Evolutionary conservation across 2,113 vertebrate species (phyloP).

Genomic region (Alaudala cheleensis): DNA sequence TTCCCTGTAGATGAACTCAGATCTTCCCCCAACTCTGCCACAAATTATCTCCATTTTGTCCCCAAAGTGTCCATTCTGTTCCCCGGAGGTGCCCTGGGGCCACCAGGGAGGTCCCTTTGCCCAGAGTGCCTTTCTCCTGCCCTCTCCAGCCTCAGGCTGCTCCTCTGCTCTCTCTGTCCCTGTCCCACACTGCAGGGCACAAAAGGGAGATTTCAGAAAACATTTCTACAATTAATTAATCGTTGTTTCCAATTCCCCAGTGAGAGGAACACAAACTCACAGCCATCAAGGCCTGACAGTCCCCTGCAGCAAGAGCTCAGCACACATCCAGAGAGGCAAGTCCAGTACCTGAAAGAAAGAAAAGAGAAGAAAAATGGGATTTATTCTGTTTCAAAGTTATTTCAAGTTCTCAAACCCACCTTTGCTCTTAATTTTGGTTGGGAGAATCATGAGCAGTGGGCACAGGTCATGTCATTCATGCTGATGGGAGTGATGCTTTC

Average conservation of each 20-base stretch:
- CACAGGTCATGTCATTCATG: neutral
- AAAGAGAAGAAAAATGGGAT: neutral
- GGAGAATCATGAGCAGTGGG: neutral
- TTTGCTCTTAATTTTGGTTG: neutral
- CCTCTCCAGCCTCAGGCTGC: neutral
- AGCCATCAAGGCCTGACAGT: neutral
- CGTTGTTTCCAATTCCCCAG: neutral
- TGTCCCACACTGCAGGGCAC: fast-evolving
- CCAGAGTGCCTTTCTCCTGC: neutral
- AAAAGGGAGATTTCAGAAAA: no score
- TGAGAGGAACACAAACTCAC: neutral
- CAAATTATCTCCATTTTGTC: no score
- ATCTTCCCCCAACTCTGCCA: neutral
- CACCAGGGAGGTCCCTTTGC: neutral
- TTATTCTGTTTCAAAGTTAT: neutral
- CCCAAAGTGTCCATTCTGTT: neutral
- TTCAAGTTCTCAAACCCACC: neutral
- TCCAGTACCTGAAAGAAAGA: neutral
- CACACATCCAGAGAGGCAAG: neutral
- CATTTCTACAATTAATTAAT: neutral
- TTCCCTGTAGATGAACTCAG: neutral
- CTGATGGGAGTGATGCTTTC: neutral
- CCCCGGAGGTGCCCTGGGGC: neutral
- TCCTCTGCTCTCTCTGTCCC: neutral
- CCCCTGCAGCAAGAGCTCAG: neutral